These are phyloP conservation scores for Nymphalis c-album DNA, from an alignment of 2,888 invertebrate genomes.

Conservation along the genomic window DNA sequence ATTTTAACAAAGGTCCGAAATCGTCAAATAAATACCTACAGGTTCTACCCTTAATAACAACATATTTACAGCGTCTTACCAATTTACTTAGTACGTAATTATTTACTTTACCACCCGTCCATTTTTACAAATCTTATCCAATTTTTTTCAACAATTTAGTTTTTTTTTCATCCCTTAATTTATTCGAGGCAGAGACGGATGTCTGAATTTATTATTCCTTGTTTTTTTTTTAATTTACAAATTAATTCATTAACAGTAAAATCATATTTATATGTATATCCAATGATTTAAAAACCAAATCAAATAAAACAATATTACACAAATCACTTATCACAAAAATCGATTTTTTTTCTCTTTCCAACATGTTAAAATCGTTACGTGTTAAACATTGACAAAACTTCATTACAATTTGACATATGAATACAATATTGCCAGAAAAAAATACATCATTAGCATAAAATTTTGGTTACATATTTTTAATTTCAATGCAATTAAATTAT, in stretches of 20 bases:
- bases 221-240: slow-evolving; percentile 27
- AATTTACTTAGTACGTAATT: slow-evolving; percentile 67
- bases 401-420: no score
- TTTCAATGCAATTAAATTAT: no score
- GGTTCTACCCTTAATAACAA: slow-evolving; percentile 74
- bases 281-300: slow-evolving; percentile 29
- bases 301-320: slow-evolving; percentile 20
- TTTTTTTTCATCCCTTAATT: slow-evolving; percentile 51
- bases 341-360: not conserved
- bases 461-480: no score
- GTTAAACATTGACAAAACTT: slow-evolving; percentile 5
- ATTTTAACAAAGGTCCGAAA: slow-evolving; percentile 80
- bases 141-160: slow-evolving; percentile 60
- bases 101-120: slow-evolving; percentile 47
- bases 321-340: not conserved
- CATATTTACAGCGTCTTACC: slow-evolving; percentile 70
- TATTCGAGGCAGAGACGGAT: slow-evolving; percentile 51
- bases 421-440: no score
- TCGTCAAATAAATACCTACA: slow-evolving; percentile 80
- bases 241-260: slow-evolving; percentile 24
- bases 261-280: slow-evolving; percentile 27
- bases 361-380: not conserved
- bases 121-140: slow-evolving; percentile 57
- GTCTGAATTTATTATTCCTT: slow-evolving; percentile 8
- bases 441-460: no score